Evolutionary conservation across 2,797 vertebrate species (phyloP).

Genomic region (Schizopygopsis malacanthus): DNA sequence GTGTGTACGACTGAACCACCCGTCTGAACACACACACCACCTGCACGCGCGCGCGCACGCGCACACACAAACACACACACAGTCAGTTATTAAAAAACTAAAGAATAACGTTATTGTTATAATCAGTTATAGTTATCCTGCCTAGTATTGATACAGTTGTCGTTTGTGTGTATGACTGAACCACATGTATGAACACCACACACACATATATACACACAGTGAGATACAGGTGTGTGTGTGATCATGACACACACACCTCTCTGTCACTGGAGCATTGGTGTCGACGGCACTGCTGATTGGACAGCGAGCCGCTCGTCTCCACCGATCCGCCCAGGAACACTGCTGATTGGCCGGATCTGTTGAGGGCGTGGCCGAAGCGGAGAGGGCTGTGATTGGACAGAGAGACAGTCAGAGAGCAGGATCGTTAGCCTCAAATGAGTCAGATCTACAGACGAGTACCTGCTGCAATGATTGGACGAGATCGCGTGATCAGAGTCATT

Average conservation of each 20-base stretch:
- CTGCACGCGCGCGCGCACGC: conserved; percentile 14
- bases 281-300: conserved; percentile 74
- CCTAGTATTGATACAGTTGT: not conserved
- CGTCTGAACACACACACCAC: conserved; percentile 41
- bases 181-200: not conserved
- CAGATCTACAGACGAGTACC: not conserved
- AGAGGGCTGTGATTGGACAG: conserved; percentile 42
- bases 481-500: not conserved
- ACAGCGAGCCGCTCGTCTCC: conserved; percentile 59
- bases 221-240: not conserved
- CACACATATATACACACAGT: not conserved
- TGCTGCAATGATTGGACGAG: not conserved
- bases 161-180: not conserved
- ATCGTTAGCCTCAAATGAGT: not conserved
- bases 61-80: not conserved
- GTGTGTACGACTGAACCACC: conserved; percentile 43
- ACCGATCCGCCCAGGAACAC: conserved; percentile 70
- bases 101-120: no score
- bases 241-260: conserved; percentile 76
- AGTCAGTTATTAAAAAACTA: no score
- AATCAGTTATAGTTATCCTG: no score
- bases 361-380: conserved; percentile 82
- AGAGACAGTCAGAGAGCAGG: conserved; percentile 12
- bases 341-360: conserved; percentile 70
- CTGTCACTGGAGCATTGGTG: conserved; percentile 77